Evolutionary conservation across 2,888 invertebrate species (phyloP).

Genomic region (Pilophorus perplexus): DNA sequence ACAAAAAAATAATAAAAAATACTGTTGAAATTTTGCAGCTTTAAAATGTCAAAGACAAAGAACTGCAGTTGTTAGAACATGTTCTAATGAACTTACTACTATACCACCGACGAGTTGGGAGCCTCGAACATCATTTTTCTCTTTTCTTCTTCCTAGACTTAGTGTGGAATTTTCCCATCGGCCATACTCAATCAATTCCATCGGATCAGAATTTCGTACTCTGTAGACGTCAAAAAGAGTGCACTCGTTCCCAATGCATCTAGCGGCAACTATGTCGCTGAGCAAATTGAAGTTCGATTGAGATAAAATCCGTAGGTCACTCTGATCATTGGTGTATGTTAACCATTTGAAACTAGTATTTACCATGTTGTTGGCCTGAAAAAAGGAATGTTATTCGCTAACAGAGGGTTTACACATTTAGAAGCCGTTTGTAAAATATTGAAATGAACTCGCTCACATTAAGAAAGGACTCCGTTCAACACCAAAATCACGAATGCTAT

Average conservation of each 20-base stretch:
- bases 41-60: no score
- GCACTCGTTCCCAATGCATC: not conserved
- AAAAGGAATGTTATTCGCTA: no score
- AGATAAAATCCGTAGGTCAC: not conserved
- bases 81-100: not conserved
- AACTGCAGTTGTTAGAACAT: no score
- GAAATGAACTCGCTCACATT: no score
- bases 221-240: not conserved
- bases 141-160: not conserved
- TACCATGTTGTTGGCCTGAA: slow-evolving; percentile 11
- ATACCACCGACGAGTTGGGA: not conserved
- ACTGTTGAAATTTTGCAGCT: not conserved
- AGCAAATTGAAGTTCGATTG: not conserved
- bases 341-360: slow-evolving; percentile 3
- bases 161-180: not conserved
- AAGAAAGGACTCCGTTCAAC: no score
- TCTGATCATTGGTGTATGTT: not conserved
- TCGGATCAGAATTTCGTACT: not conserved
- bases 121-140: not conserved
- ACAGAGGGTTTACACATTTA: not conserved
- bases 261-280: slow-evolving; percentile 13
- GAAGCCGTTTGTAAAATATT: no score
- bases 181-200: not conserved
- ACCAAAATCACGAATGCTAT: no score
- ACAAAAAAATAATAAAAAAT: not conserved